phyloP scores from a whole-genome alignment of 2,113 vertebrate species.

The Pongo abelii region DNA sequence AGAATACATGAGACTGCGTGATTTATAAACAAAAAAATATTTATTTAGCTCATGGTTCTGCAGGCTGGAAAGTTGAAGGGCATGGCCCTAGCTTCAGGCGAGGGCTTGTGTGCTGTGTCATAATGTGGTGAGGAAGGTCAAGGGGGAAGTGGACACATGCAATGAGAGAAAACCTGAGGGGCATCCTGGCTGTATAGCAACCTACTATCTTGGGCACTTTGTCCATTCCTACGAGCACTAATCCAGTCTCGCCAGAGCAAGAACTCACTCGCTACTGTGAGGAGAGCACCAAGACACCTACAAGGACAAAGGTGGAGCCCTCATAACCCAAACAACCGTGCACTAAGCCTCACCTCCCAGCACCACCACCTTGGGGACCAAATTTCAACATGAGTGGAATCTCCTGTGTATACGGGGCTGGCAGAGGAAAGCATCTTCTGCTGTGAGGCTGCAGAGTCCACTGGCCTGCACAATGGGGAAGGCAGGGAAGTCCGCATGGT shows the following conservation, averaged over 20 bases:
- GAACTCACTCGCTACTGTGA: not conserved
- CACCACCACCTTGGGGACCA: not conserved
- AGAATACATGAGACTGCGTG: not conserved
- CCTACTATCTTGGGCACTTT: not conserved
- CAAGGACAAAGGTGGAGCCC: not conserved
- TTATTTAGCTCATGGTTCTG: not conserved
- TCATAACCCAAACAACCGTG: not conserved
- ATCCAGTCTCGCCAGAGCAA: not conserved
- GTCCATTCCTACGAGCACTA: not conserved
- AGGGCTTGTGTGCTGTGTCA: not conserved
- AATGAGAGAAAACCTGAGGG: not conserved
- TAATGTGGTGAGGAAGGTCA: not conserved
- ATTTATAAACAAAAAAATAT: not conserved
- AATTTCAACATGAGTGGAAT: not conserved
- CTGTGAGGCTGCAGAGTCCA: not conserved
- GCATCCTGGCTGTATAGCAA: not conserved
- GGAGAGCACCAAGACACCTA: not conserved
- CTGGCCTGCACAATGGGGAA: not conserved
- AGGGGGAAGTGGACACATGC: not conserved
- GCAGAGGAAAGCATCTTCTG: not conserved
- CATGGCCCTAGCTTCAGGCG: not conserved
- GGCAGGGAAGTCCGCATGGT: not conserved
- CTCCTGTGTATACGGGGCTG: not conserved
- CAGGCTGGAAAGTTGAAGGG: not conserved
- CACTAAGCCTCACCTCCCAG: not conserved